A percentile compares a stretch with the other conserved stretches of the same genome.
These are phyloP conservation scores for Botrylloides violaceus DNA, from an alignment of 23 tunicate genomes.

Conservation along the genomic window DNA sequence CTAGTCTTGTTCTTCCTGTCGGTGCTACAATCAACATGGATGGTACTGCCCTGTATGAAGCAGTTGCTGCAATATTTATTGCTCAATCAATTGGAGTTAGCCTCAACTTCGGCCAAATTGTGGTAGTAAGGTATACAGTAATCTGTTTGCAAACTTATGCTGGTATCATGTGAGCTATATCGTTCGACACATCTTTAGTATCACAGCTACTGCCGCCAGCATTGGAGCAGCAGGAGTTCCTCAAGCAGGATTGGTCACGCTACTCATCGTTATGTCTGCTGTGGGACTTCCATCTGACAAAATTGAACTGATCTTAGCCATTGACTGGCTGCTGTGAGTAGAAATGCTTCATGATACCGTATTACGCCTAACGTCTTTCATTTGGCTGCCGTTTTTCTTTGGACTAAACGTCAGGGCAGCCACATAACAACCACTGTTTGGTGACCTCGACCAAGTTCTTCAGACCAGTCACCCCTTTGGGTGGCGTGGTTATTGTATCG, in stretches of 20 bases:
- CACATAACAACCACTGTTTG: too few relatives aligned
- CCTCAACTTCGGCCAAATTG: conserved; percentile 87
- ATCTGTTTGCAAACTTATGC: background rate
- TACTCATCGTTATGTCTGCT: conserved; percentile 87
- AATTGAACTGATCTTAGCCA: conserved; percentile 74
- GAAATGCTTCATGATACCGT: background rate
- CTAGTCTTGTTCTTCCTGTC: conserved; percentile 85
- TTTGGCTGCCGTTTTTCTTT: too few relatives aligned
- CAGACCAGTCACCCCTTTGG: too few relatives aligned
- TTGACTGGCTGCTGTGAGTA: conserved; percentile 96
- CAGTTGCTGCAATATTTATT: conserved; percentile 98
- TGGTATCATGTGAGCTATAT: too few relatives aligned
- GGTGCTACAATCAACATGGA: conserved; percentile 99
- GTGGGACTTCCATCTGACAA: conserved; percentile 94
- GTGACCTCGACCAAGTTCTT: too few relatives aligned
- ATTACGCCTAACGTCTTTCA: too few relatives aligned
- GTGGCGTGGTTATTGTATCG: too few relatives aligned
- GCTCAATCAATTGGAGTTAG: conserved; percentile 80
- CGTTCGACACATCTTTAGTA: too few relatives aligned
- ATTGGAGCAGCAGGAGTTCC: conserved; percentile 99
- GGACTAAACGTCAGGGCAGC: too few relatives aligned
- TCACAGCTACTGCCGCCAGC: conserved; percentile 94
- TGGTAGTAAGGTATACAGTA: conserved; percentile 61
- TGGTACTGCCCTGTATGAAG: conserved; percentile 98
- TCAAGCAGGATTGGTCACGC: conserved; percentile 93